Conservation (phyloP, 2,113 vertebrate species). For the Poeciliopsis retropinna region DNA sequence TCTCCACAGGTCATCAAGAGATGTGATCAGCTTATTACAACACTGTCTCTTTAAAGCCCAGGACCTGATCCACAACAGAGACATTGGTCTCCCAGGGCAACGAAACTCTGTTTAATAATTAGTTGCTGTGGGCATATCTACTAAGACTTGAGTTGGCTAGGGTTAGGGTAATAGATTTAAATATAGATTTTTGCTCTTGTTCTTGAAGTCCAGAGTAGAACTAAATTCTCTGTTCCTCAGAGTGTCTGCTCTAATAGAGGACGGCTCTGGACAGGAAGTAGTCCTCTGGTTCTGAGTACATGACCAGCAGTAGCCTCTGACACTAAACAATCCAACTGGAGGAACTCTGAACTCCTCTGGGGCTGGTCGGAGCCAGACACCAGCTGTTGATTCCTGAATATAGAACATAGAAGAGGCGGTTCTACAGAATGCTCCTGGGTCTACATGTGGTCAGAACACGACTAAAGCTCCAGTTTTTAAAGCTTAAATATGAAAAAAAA, state of each 20-base stretch:
- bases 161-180: too few species aligned
- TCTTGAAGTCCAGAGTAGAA: too few species aligned
- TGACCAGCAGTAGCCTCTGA: slow-evolving; percentile 60
- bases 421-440: slow-evolving; percentile 24
- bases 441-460: not conserved
- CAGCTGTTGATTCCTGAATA: slow-evolving; percentile 40
- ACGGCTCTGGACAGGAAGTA: slow-evolving; percentile 36
- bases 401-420: slow-evolving; percentile 21
- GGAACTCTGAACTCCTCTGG: slow-evolving; percentile 15
- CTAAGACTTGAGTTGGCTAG: too few species aligned
- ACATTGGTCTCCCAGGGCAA: too few species aligned
- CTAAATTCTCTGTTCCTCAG: too few species aligned
- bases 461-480: not conserved
- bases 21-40: slow-evolving; percentile 34
- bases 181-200: too few species aligned
- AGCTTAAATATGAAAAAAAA: not conserved
- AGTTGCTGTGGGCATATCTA: too few species aligned
- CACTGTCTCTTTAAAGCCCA: not conserved
- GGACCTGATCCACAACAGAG: too few species aligned
- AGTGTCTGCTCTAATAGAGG: slow-evolving; percentile 4
- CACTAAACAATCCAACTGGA: slow-evolving; percentile 36
- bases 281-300: slow-evolving; percentile 49
- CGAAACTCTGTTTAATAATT: too few species aligned
- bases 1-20: slow-evolving; percentile 60
- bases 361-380: slow-evolving; percentile 3